Base-by-base conservation (phyloP, 2,888 invertebrate genomes). In the Spatulosminthurus flaviceps region DNA sequence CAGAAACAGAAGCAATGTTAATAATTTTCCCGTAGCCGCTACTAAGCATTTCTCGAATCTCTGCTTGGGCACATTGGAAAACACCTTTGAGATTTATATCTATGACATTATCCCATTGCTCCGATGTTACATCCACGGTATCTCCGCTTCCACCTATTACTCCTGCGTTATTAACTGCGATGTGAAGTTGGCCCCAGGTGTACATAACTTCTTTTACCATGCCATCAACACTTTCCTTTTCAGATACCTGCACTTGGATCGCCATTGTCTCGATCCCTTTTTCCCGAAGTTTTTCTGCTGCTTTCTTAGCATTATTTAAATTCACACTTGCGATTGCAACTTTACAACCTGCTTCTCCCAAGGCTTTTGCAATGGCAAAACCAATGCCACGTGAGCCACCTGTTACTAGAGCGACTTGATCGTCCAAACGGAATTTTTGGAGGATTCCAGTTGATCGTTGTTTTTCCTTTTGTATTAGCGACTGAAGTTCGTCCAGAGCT, bases 151-250 rank as follows among this genome's bases (percentile, higher is more conserved):
- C 13, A 66, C 80, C 79, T 4, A 81, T 80, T n/a, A 84, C 81
- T 51, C 83, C 84, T 64, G 84, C 84, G 51, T 84, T 84, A 77
- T 84, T 84, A n/a, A 77, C 69, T 26, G 80, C 84, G 70, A 84
- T 83, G 43, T 83, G 81, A 5, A 84, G 75, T 41, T 80, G 83
- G 0, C 83, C 84, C 71, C 79, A 82, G 16, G 66, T 73, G 9
- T 77, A 22, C 28, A 84, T 19, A 9, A 83, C 81, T 72, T 79
- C 80, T 51, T 79, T 67, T 0, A 84, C 83, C 84, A 84, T 84
- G 13, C 70, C 78, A 61, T 84, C 83, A 11, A 82, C 83, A 21
- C 82, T 77, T 67, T 81, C 77, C 67, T 84, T 84, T 42, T 82
- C 82, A 71, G 84, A 79, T 21, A 84, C 83, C 76, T 84, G 83